phyloP scores from a whole-genome alignment of 2,113 vertebrate species.

The Numenius arquata region DNA sequence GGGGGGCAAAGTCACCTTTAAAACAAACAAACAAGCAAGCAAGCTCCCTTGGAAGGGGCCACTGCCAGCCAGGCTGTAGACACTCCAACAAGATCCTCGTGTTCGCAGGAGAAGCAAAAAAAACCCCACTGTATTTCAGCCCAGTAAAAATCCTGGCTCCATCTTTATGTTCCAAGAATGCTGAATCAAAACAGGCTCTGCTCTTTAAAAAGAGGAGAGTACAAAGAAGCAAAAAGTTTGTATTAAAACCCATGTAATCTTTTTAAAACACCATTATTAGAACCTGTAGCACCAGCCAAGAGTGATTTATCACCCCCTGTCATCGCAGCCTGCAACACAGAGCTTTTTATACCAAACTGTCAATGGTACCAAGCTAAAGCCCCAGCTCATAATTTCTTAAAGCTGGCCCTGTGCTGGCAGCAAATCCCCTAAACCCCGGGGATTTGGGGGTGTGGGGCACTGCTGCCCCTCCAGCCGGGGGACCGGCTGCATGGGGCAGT shows the following conservation, averaged over 20 bases:
- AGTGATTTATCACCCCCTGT: conserved; percentile 49
- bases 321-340: conserved; percentile 16
- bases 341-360: conserved; percentile 42
- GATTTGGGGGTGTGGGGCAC: background rate
- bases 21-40: background rate
- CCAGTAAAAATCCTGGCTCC: background rate
- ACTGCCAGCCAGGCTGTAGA: background rate
- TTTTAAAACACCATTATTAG: conserved; percentile 51
- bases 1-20: background rate
- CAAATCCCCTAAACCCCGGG: background rate
- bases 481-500: accelerated
- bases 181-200: conserved; percentile 18
- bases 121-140: background rate
- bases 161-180: background rate
- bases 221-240: conserved; percentile 41
- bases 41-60: background rate
- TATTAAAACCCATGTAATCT: conserved; percentile 54
- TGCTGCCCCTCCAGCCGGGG: background rate
- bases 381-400: background rate
- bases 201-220: background rate
- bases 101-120: background rate
- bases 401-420: background rate
- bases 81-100: background rate
- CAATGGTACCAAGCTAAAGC: conserved; percentile 26
- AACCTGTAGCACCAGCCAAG: conserved; percentile 44